Conservation (phyloP, 2,113 vertebrate genomes). For the Sciurus niger region DNA sequence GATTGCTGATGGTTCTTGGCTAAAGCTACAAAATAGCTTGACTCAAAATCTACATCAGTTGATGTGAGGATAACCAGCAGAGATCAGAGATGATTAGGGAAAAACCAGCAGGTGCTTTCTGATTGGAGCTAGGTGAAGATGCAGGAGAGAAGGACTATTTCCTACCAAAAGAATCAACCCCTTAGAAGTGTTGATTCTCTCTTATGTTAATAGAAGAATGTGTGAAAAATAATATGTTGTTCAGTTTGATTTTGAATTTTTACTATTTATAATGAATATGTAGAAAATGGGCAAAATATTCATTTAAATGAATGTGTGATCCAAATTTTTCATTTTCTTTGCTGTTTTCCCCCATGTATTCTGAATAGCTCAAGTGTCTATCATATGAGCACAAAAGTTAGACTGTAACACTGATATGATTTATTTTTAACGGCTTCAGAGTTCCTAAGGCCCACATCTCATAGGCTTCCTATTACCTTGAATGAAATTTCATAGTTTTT, state of each 20-base stretch:
- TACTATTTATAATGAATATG: constrained; percentile 41
- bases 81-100: not conserved
- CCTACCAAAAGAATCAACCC: not conserved
- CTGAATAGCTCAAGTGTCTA: constrained; percentile 65
- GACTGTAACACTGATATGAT: constrained; percentile 61
- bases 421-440: constrained; percentile 77
- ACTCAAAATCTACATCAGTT: not conserved
- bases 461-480: constrained; percentile 43
- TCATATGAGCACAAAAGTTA: constrained; percentile 61
- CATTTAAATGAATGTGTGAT: constrained; percentile 58
- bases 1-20: not conserved
- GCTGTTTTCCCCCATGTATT: constrained; percentile 42
- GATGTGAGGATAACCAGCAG: not conserved
- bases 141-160: not conserved
- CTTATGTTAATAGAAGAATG: not conserved
- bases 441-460: constrained; percentile 25
- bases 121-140: not conserved
- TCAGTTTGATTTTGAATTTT: constrained; percentile 43
- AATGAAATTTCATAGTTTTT: constrained; percentile 54
- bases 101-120: not conserved
- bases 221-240: constrained; percentile 29
- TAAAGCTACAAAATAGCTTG: not conserved
- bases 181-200: not conserved
- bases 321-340: constrained; percentile 57
- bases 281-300: constrained; percentile 60